Base-by-base conservation (phyloP, 2,888 invertebrate species). In the Mechanitis mazaeus region DNA sequence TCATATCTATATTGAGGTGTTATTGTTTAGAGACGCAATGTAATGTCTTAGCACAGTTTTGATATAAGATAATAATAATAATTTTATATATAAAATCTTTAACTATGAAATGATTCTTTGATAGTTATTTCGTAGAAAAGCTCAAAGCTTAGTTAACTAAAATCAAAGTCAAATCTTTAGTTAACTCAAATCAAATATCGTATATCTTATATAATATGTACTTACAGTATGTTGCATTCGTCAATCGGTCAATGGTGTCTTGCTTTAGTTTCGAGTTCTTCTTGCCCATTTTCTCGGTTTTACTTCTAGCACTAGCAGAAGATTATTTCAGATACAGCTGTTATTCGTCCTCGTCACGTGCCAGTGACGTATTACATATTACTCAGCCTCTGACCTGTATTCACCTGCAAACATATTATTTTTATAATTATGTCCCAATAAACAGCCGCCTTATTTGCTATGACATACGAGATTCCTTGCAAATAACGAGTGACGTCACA, bases 231-330 rank as follows among this genome's bases (percentile, higher is more conserved):
- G 97, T 98, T 76, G 95, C 96, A 70, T 94, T 95, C 72, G 96
- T 97, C 73, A 98, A 93, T 74, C 96, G 93, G 87, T 97, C 96
- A 83, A 98, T 96, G 76, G 97, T 97, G 84, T 97, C 97, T 86
- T 96, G 95, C 93, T 97, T 97, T 87, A 98, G 94, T 92, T 98
- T 98, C 63, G 97, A 97, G 83, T 97, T 97, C 90, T 96, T 96
- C 93, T 97, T 97, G 79, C 97, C 97, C 98, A 98, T 98, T 76
- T 91, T 92, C 72, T 72, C 73, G 75, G 64, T 53, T 64, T 55
- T 69, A 64, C 60, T 59, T 64, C 61, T 64, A 64, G 55, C 63
- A 67, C 69, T 65, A 63, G 63, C 64, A 66, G 64, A 59, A 71
- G 76, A 75, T 72, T 71, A 68, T 74, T 74, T 76, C 71, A 70